These are phyloP conservation scores for Nettapus auritus DNA, from an alignment of 2,113 vertebrate species.

Conservation along the genomic window DNA sequence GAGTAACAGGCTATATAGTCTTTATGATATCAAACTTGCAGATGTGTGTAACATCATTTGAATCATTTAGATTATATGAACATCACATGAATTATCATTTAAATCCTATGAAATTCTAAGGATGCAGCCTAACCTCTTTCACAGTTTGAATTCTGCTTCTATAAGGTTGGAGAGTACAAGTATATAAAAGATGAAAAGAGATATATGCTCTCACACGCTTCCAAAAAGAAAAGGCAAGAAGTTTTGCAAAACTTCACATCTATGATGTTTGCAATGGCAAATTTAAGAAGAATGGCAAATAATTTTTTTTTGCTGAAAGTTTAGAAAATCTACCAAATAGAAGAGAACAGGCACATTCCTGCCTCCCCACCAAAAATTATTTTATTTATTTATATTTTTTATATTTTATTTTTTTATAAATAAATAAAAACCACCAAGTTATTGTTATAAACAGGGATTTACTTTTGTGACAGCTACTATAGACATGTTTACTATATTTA, in stretches of 20 bases:
- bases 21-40: background rate
- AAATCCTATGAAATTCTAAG: background rate
- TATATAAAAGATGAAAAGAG: constrained; percentile 52
- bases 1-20: background rate
- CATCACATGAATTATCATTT: background rate
- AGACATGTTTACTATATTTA: background rate
- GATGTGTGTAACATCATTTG: background rate
- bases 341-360: background rate
- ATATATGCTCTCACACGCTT: constrained; percentile 38
- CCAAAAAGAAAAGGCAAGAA: constrained; percentile 77
- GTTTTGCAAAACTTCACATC: background rate
- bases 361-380: background rate
- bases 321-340: background rate
- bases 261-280: background rate
- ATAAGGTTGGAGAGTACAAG: background rate
- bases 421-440: background rate
- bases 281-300: background rate
- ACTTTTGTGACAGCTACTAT: background rate
- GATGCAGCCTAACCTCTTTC: background rate
- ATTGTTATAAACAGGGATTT: background rate
- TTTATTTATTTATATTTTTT: too few species aligned
- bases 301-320: background rate
- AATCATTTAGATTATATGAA: background rate
- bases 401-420: too few species aligned
- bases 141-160: background rate